Evolutionary conservation across 2,888 invertebrate species (phyloP), one percentile per base, ranked within the genome.

Genomic region (Holacanthella duospinosa): DNA sequence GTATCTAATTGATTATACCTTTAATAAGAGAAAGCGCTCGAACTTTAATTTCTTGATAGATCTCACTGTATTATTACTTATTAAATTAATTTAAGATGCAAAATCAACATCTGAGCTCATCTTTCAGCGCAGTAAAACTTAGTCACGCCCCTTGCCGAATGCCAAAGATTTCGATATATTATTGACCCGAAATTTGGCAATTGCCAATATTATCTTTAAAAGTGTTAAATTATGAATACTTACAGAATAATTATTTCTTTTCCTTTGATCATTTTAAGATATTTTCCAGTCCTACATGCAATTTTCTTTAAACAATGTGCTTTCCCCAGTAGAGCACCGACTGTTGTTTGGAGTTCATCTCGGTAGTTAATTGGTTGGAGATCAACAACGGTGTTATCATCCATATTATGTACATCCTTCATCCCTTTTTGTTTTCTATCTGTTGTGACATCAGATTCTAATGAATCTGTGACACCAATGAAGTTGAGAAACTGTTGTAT

Each of bases 211-310:
- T 29, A 2, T 36, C 9, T 16, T 58, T 1, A 58, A 36, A 9
- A 24, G 4, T 21, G 55, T 12, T 43, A 53, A 25, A 58, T 27
- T 1, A 19, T 16, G 1, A 25, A 53, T 21, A 63, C 71, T 68
- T 69, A 73, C 73, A 68, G 65, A 56, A 73, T 63, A 28, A 73
- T 65, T 25, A 70, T 56, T 25, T 73, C 67, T 27, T 73, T 73
- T 27, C 73, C 71, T 21, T 67, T 68, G 21, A 73, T 63, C 29
- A 63, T 55, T 25, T 69, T 60, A 16, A 73, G 64, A 29, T 71
- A 70, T 12, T 64, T 62, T 28, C 73, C 73, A 43, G 73, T 70
- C 9, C 68, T 68, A 54, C 73, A 73, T 25, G 69, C 69, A 9
- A 66, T 68, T 26, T 66, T 59, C 54, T 68, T 70, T 48, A 69